These are phyloP conservation scores for Leptosomus discolor DNA, from an alignment of 2,113 vertebrate species.

Conservation along the genomic window DNA sequence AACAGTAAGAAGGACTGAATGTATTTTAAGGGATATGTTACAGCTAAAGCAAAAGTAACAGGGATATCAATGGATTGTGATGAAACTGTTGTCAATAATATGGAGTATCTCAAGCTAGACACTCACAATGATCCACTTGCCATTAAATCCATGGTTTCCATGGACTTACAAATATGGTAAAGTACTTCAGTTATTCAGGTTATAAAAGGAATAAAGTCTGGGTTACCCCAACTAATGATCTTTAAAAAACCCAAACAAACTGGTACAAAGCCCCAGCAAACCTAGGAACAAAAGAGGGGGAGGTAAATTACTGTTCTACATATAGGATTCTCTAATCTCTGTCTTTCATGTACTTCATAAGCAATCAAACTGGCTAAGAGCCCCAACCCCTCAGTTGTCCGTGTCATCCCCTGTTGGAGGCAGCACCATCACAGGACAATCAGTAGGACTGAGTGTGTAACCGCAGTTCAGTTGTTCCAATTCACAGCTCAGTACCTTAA, in stretches of 20 bases:
- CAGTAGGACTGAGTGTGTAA: not conserved
- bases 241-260: not conserved
- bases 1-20: not conserved
- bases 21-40: not conserved
- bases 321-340: not conserved
- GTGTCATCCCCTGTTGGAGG: not conserved
- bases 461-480: not conserved
- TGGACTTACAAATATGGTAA: not conserved
- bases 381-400: not conserved
- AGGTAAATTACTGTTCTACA: not conserved
- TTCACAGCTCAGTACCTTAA: not conserved
- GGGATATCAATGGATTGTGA: accelerated
- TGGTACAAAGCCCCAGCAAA: not conserved
- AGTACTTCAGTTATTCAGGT: not conserved
- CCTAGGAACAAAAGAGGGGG: not conserved
- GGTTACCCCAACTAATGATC: not conserved
- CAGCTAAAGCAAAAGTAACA: not conserved
- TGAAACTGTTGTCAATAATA: not conserved
- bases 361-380: not conserved
- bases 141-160: not conserved
- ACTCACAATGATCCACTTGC: not conserved
- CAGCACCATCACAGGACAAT: not conserved
- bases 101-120: not conserved
- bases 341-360: not conserved
- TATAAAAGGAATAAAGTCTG: not conserved